phyloP scores from a whole-genome alignment of 2,113 vertebrate genomes.

The Hemiscyllium ocellatum region DNA sequence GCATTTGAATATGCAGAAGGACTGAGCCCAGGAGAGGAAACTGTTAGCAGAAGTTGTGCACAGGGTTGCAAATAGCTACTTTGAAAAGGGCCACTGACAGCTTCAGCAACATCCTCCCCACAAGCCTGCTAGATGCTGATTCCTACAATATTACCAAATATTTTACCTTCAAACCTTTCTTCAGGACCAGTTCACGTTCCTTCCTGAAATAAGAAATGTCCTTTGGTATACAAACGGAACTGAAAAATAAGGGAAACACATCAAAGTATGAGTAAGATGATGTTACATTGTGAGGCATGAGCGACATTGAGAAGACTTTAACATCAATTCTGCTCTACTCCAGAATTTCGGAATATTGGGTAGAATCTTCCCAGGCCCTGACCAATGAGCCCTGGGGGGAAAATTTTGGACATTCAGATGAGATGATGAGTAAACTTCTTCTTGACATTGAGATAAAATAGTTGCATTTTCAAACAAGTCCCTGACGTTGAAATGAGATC shows the following conservation, averaged over 20 bases:
- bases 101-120: neutral
- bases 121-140: neutral
- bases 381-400: too few species aligned
- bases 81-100: neutral
- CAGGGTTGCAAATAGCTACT: neutral
- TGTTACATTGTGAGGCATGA: neutral
- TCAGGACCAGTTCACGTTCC: conserved; percentile 58
- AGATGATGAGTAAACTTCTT: too few species aligned
- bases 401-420: too few species aligned
- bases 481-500: too few species aligned
- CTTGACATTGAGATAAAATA: too few species aligned
- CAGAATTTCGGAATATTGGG: neutral
- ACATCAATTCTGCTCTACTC: neutral
- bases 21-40: neutral
- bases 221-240: conserved; percentile 61
- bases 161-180: conserved; percentile 56
- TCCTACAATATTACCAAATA: neutral
- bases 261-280: neutral
- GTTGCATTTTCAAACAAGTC: too few species aligned
- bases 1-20: neutral
- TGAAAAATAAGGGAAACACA: conserved; percentile 44
- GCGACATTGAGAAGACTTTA: neutral
- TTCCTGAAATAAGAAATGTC: conserved; percentile 58
- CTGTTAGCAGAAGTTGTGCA: neutral
- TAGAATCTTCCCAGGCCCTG: too few species aligned